Evolutionary conservation across 2,888 invertebrate genomes (phyloP).

Genomic region (Drosophila kuntzei): DNA sequence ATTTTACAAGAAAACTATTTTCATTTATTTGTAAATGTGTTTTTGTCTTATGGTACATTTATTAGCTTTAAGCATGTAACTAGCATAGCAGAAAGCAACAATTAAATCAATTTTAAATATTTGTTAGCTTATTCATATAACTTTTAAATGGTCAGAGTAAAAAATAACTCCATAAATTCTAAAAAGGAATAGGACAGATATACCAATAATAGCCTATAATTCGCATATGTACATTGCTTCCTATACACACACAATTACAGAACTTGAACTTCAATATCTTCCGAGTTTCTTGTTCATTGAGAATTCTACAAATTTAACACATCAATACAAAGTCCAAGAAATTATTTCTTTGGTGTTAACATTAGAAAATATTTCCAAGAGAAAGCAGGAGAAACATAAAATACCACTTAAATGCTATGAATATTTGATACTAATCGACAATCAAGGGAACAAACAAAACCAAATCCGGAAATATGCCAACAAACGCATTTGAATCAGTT

Average conservation of each 20-base stretch:
- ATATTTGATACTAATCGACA: conserved; percentile 15
- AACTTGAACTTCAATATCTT: background rate
- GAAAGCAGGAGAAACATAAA: conserved; percentile 9
- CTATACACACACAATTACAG: background rate
- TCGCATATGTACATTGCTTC: too few relatives aligned
- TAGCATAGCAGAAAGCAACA: too few relatives aligned
- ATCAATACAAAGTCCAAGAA: background rate
- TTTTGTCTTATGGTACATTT: too few relatives aligned
- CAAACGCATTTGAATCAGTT: conserved; percentile 70
- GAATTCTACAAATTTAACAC: background rate
- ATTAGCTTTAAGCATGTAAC: too few relatives aligned
- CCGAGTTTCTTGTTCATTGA: background rate
- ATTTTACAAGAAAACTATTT: too few relatives aligned
- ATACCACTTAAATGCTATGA: conserved; percentile 26
- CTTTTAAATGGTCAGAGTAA: too few relatives aligned
- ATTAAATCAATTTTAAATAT: too few relatives aligned
- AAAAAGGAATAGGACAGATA: too few relatives aligned
- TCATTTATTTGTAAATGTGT: too few relatives aligned
- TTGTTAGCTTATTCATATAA: too few relatives aligned
- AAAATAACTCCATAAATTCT: too few relatives aligned
- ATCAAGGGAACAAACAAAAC: conserved; percentile 27
- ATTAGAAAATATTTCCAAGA: background rate
- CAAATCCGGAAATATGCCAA: conserved; percentile 51
- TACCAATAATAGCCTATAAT: too few relatives aligned
- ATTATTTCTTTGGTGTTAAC: background rate